Evolutionary conservation across 2,888 invertebrate genomes (phyloP).

Genomic region (Tetanocera ferruginea): DNA sequence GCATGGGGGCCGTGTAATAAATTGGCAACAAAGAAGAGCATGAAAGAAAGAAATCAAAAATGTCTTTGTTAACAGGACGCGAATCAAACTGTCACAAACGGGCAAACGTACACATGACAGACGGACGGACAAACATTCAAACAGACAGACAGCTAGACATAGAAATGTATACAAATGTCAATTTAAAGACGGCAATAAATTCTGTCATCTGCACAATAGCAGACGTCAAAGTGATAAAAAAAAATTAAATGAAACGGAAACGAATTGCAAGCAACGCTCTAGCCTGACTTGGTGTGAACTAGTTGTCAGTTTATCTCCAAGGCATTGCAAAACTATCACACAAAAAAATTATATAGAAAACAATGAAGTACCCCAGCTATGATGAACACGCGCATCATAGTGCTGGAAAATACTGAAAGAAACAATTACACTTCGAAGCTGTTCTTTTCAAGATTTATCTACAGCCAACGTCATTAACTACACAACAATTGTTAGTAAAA

Average conservation of each 20-base stretch:
- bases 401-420: no score
- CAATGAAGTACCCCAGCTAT: background rate
- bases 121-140: no score
- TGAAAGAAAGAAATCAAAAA: slow-evolving; percentile 18
- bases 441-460: no score
- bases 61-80: slow-evolving; percentile 20
- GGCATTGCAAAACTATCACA: background rate
- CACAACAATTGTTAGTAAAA: no score
- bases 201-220: background rate
- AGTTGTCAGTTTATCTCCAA: background rate
- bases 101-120: background rate
- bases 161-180: slow-evolving; percentile 23
- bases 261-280: background rate
- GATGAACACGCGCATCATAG: no score
- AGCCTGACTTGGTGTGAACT: background rate
- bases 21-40: background rate
- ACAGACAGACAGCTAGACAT: background rate
- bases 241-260: background rate
- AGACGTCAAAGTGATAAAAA: slow-evolving; percentile 9
- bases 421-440: no score
- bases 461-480: no score
- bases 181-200: slow-evolving; percentile 29
- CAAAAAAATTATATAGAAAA: background rate
- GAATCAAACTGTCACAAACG: background rate
- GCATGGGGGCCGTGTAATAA: slow-evolving; percentile 18